Conservation (phyloP, 2,888 invertebrate genomes). For the Branchinecta sandiegonensis region DNA sequence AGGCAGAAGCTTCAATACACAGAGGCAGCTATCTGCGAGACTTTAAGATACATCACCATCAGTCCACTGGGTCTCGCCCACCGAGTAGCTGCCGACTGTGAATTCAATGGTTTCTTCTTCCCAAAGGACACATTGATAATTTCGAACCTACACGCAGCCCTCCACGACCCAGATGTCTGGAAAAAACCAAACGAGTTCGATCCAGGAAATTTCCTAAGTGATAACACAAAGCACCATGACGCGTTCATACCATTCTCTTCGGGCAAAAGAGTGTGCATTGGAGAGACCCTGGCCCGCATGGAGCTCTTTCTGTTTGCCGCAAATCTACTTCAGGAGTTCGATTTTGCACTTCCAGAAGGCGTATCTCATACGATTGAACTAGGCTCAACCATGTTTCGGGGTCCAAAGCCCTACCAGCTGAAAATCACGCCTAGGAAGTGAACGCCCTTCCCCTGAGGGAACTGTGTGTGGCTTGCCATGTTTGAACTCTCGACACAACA, state of each 20-base stretch:
- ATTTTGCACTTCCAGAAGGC: too few relatives aligned
- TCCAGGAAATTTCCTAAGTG: slow-evolving; percentile 16
- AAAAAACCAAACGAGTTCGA: slow-evolving; percentile 14
- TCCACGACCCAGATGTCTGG: background rate
- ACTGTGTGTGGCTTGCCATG: background rate
- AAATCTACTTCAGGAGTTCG: too few relatives aligned
- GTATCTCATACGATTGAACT: too few relatives aligned
- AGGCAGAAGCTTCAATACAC: slow-evolving; percentile 14
- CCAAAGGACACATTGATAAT: slow-evolving; percentile 18
- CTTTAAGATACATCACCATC: background rate
- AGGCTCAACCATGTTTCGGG: too few relatives aligned
- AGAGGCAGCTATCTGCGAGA: slow-evolving; percentile 14
- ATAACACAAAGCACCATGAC: background rate
- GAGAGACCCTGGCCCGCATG: background rate
- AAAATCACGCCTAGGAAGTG: too few relatives aligned
- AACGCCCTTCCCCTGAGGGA: background rate
- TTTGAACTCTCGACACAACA: too few relatives aligned
- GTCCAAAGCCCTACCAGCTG: too few relatives aligned
- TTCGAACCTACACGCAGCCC: slow-evolving; percentile 1
- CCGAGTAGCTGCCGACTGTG: background rate
- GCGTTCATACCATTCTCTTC: background rate
- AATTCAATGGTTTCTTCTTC: slow-evolving; percentile 12
- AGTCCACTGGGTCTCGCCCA: background rate
- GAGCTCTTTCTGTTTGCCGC: too few relatives aligned
- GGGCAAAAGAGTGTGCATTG: background rate